These are phyloP conservation scores for Eptatretus atami DNA, from an alignment of 2,797 vertebrate genomes.

Conservation along the genomic window DNA sequence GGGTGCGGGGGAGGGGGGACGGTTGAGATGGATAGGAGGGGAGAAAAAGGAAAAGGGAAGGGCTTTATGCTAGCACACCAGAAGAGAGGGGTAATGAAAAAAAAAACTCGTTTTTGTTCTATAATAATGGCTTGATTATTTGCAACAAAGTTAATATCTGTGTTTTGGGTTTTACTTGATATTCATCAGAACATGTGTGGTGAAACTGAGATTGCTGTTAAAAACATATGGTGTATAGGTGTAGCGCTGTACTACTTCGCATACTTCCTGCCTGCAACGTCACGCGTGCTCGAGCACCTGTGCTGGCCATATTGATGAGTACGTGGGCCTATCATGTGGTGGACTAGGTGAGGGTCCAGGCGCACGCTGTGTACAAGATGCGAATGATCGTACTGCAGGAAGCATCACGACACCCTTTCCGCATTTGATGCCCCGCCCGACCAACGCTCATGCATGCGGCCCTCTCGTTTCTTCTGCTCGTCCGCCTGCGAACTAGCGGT, in stretches of 20 bases:
- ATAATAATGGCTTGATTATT: too few relatives aligned
- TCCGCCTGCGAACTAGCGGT: conserved; percentile 69
- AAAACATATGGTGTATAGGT: not conserved
- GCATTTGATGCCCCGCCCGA: conserved; percentile 43
- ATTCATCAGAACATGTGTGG: too few relatives aligned
- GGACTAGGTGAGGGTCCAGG: conserved; percentile 26
- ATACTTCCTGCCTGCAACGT: conserved; percentile 43
- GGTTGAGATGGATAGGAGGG: too few relatives aligned
- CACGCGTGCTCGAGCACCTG: conserved; percentile 54
- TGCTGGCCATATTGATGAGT: conserved; percentile 46
- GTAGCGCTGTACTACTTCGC: conserved; percentile 12
- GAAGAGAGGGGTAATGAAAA: too few relatives aligned
- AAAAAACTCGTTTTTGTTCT: too few relatives aligned
- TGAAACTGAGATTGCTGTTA: not conserved
- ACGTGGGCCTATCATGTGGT: conserved; percentile 37
- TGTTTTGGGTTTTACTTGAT: too few relatives aligned
- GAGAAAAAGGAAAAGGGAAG: too few relatives aligned
- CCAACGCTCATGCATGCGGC: conserved; percentile 57
- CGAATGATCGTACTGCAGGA: conserved; percentile 25
- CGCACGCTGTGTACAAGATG: conserved; percentile 13
- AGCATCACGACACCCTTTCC: conserved; percentile 29
- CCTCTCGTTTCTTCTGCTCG: conserved; percentile 51
- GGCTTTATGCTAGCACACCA: too few relatives aligned
- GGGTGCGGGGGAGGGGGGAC: too few relatives aligned
- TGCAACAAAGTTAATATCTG: too few relatives aligned